Evolutionary conservation across 2,797 vertebrate species (phyloP).

Genomic region (Notamacropus eugenii): DNA sequence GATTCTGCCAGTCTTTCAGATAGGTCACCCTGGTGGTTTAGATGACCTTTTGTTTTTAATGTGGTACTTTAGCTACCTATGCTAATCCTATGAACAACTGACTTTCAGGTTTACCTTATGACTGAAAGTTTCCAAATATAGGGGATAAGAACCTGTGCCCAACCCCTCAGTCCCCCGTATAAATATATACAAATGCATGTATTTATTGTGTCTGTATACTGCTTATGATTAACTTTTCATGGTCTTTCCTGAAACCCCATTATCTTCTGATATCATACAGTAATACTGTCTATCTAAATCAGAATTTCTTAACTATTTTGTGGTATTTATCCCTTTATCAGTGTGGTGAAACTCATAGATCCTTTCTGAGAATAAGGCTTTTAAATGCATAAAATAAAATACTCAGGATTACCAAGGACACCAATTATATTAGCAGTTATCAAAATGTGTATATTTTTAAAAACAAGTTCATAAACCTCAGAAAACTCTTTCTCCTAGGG

Average conservation of each 20-base stretch:
- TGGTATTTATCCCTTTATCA: background rate
- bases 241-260: background rate
- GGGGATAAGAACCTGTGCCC: background rate
- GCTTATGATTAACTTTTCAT: background rate
- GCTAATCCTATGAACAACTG: background rate
- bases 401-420: background rate
- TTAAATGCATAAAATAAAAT: background rate
- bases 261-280: background rate
- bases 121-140: background rate
- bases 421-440: background rate
- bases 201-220: background rate
- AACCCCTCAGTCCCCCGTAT: background rate
- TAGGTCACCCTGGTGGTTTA: background rate
- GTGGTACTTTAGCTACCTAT: background rate
- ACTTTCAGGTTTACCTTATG: background rate
- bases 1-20: background rate
- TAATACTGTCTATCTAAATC: background rate
- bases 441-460: background rate
- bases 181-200: background rate
- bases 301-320: background rate
- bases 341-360: background rate
- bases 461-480: constrained; percentile 10
- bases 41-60: background rate
- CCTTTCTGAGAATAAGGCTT: background rate
- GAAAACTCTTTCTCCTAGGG: constrained; percentile 12